Evolutionary conservation across 2,113 vertebrate genomes (phyloP), one percentile per base, ranked within the genome.

Genomic region (Hiodon alosoides): DNA sequence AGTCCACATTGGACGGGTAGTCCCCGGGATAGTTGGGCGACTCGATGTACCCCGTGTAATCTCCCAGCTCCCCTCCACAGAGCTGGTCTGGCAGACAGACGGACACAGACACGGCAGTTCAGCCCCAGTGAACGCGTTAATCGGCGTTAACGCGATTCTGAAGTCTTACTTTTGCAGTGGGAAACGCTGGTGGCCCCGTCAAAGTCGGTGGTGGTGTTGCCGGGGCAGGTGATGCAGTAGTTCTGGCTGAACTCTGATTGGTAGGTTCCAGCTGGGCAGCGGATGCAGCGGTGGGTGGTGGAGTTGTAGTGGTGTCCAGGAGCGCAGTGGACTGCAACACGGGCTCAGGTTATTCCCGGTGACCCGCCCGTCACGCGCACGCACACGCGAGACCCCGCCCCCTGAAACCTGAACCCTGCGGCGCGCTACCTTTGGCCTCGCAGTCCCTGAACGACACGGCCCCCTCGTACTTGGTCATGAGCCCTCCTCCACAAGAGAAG

Each of bases 1-100:
- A 99, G 81, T 99, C 96, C 57, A 98, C 83, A 0, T 95, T 95
- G 50, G 96, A 95, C 0, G 97, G 97, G 81, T 99, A 99, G 83
- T 98, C 96, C 58, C 97, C 97, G 0, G 97, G 97, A 80, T 98
- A 99, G 92, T 99, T 99, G 67, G 97, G 97, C 55, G 97, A 99
- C 90, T 99, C 97, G 14, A 99, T 96, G 84, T 96, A 99, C 69
- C 97, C 97, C 7, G 95, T 98, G 86, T 95, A 97, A 76, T 98
- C 97, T 0, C 97, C 95, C 83, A 98, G 93, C 86, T 98, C 95
- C 31, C 97, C 97, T 2, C 97, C 97, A 16, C 97, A 99, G 78
- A 95, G 94, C 72, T 94, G 92, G 86, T 98, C 97, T 98, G 55
- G 88, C 57, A 51, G 17, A 31, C 31, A 73, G 16, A 76, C 46